A percentile compares a stretch with the other conserved stretches of the same genome.
Conservation (phyloP, 2,113 vertebrate genomes). For the Clarias macrocephalus region DNA sequence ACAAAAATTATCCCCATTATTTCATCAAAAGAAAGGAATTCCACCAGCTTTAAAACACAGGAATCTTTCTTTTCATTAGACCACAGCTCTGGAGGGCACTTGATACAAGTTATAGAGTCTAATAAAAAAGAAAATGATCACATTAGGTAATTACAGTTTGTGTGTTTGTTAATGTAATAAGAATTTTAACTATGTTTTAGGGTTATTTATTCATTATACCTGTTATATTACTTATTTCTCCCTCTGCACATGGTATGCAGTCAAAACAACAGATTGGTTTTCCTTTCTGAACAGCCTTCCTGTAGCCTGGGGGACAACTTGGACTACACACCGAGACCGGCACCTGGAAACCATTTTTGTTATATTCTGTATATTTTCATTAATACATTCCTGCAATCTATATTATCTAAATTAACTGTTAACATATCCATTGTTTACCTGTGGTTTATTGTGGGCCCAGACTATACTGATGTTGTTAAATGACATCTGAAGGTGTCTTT, state of each 20-base stretch:
- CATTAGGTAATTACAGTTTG: not conserved
- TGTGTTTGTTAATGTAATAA: too few species aligned
- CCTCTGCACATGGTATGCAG: constrained; percentile 55
- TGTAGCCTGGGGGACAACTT: not conserved
- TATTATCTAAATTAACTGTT: not conserved
- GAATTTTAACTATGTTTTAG: not conserved
- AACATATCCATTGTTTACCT: not conserved
- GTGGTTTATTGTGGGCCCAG: not conserved
- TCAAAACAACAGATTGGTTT: constrained; percentile 56
- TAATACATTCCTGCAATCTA: too few species aligned
- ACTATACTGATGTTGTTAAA: not conserved
- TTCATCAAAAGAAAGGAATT: too few species aligned
- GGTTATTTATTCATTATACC: constrained; percentile 38
- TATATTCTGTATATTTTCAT: not conserved
- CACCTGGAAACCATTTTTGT: constrained; percentile 34
- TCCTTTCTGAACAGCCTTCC: constrained; percentile 55
- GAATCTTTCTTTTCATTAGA: too few species aligned
- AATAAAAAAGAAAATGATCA: not conserved
- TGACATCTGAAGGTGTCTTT: not conserved
- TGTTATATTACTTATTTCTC: constrained; percentile 54
- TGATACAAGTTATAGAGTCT: too few species aligned
- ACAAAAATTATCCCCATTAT: too few species aligned
- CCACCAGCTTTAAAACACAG: too few species aligned
- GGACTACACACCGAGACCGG: constrained; percentile 54
- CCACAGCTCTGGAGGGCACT: too few species aligned